phyloP scores from a whole-genome alignment of 2,113 vertebrate genomes.

The Clarias macrocephalus region DNA sequence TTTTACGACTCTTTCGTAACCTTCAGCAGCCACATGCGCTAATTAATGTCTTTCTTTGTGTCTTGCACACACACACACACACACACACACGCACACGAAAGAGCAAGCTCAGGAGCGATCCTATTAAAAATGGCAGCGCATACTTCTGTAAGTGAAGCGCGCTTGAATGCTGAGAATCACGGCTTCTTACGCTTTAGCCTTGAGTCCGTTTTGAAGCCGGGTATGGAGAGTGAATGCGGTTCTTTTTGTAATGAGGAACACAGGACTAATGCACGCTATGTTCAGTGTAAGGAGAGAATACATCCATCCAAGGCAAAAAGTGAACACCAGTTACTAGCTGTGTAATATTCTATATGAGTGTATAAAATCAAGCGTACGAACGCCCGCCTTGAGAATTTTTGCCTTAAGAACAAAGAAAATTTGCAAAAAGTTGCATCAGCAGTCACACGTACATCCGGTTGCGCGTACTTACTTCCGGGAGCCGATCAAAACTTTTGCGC shows the following conservation, averaged over 20 bases:
- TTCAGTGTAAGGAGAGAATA: constrained; percentile 9
- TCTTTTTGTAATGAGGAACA: constrained; percentile 45
- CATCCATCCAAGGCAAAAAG: not conserved
- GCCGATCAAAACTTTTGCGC: no score
- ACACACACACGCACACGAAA: constrained; percentile 5
- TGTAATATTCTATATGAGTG: not conserved
- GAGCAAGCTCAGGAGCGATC: not conserved
- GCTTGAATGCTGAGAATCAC: constrained; percentile 29
- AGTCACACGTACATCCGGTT: no score
- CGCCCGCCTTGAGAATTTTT: no score
- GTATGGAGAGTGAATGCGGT: constrained; percentile 29
- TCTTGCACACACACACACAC: constrained; percentile 14
- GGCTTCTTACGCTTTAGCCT: constrained; percentile 15
- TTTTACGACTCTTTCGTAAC: constrained; percentile 22
- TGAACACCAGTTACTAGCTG: constrained; percentile 13
- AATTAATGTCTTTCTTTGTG: constrained; percentile 33
- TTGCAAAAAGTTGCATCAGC: no score
- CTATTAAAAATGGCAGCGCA: constrained; percentile 18
- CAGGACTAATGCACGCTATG: constrained; percentile 14
- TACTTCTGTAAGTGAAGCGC: constrained; percentile 10
- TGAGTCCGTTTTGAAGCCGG: constrained; percentile 24
- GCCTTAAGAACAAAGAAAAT: no score
- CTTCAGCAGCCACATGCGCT: constrained; percentile 17
- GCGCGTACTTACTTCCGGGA: no score
- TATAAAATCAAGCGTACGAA: not conserved